These are phyloP conservation scores for Scomber colias DNA, from an alignment of 2,113 vertebrate species.

Conservation along the genomic window DNA sequence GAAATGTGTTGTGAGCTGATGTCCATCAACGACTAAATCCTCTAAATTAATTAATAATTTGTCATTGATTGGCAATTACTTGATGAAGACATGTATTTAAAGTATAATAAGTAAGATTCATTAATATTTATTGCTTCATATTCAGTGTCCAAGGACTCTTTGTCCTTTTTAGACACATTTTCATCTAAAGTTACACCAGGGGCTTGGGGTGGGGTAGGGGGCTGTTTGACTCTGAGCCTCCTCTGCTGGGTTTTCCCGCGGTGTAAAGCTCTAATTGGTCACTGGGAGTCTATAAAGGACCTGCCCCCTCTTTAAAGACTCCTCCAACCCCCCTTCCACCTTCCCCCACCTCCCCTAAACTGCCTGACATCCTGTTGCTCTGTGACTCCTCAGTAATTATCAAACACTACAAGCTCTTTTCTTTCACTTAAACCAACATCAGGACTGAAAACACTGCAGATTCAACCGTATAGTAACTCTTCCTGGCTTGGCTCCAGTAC, in stretches of 20 bases:
- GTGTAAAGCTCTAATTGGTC: conserved; percentile 25
- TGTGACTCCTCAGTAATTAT: conserved; percentile 41
- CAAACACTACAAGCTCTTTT: background rate
- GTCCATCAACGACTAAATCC: too few species aligned
- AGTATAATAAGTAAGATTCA: too few species aligned
- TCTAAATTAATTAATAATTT: too few species aligned
- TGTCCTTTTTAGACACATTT: too few species aligned
- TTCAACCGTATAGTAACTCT: background rate
- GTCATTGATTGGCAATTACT: too few species aligned
- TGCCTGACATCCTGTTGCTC: conserved; percentile 27
- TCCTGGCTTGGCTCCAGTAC: conserved; percentile 23
- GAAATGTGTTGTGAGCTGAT: too few species aligned
- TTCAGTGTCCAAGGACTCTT: too few species aligned
- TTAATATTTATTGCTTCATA: too few species aligned
- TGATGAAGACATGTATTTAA: too few species aligned
- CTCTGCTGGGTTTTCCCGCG: background rate
- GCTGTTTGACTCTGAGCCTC: background rate
- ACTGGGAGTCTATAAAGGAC: conserved; percentile 7
- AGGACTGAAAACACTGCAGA: background rate
- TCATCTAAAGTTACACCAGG: too few species aligned
- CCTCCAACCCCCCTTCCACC: background rate
- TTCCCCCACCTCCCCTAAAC: background rate
- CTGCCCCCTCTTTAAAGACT: conserved; percentile 32
- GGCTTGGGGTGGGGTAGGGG: too few species aligned
- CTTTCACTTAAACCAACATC: background rate